Base-by-base conservation (phyloP, 23 tunicate species). In the Trididemnum clinides region DNA sequence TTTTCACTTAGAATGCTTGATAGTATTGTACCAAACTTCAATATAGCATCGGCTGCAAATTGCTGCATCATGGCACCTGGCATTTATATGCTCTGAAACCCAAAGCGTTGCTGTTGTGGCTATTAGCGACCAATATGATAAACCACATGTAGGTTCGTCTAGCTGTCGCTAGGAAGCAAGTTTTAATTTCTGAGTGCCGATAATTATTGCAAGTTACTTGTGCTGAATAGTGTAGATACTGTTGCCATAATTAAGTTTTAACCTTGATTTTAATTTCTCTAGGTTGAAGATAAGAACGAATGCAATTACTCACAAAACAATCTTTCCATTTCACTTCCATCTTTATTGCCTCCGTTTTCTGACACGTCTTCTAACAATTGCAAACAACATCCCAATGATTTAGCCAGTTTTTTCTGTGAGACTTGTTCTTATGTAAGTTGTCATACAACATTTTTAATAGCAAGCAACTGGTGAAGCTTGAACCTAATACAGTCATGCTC, bases 351-450 rank as follows among this genome's bases (percentile, higher is more conserved):
- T 69, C 81, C 81, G 10, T 77, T 82, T 37, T n/a, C 64, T 33
- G 85, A 64, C 39, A 70, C 26, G 10, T 25, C 27, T 5, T 21
- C 50, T 7, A 80, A 80, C 49, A 58, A 25, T 64, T 92, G 97
- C 70, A 59, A 65, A 49, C 64, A 63, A 6, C 97, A 92, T 83
- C 32, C 80, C 2, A 86, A 66, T 75, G 88, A 87, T 50, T n/a
- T 78, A n/a, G 51, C 82, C 5, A 83, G 66, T 36, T 57, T 92
- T 19, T 92, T 82, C 44, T 92, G 97, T 83, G 88, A 92, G 18
- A 34, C 85, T 23, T 92, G 97, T 39, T 87, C 91, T 12, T 18
- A 64, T 81, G 97, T 92, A 87, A 82, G 88, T 57, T 1, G 0
- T 32, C 2, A 10, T 23, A n/a, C n/a, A n/a, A n/a, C n/a, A n/a